Evolutionary conservation across 2,797 vertebrate genomes (phyloP).

Genomic region (Fratercula arctica): DNA sequence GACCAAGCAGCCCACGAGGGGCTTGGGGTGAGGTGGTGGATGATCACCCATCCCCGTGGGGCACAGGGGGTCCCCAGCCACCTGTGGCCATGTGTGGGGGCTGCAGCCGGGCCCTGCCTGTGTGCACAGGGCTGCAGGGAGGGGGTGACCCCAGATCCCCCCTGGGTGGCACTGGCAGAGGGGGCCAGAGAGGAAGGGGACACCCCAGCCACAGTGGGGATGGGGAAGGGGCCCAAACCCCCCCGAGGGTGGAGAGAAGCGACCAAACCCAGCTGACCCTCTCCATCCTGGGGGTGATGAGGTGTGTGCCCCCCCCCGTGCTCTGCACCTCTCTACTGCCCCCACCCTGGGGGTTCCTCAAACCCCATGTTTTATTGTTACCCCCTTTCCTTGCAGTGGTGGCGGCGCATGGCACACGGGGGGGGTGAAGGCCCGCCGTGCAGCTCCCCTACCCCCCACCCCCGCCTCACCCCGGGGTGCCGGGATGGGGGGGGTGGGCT

Average conservation of each 20-base stretch:
- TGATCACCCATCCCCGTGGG: not conserved
- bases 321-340: no score
- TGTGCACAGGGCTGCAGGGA: not conserved
- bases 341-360: no score
- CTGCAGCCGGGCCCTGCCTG: not conserved
- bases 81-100: rapidly evolving
- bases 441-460: not conserved
- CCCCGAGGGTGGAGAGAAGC: not conserved
- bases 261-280: not conserved
- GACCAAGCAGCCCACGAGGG: not conserved
- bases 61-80: not conserved
- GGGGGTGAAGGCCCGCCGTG: not conserved
- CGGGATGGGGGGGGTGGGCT: not conserved
- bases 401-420: not conserved
- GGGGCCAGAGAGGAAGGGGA: not conserved
- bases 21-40: rapidly evolving
- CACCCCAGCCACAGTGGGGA: rapidly evolving
- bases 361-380: rapidly evolving
- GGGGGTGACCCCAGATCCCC: not conserved
- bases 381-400: not conserved
- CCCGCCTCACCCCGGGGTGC: not conserved
- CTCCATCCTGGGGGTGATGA: not conserved
- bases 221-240: not conserved
- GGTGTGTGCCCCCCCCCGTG: not conserved
- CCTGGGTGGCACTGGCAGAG: not conserved